phyloP scores from a whole-genome alignment of 1,140 invertebrate species.

The Ceratosolen solmsi region DNA sequence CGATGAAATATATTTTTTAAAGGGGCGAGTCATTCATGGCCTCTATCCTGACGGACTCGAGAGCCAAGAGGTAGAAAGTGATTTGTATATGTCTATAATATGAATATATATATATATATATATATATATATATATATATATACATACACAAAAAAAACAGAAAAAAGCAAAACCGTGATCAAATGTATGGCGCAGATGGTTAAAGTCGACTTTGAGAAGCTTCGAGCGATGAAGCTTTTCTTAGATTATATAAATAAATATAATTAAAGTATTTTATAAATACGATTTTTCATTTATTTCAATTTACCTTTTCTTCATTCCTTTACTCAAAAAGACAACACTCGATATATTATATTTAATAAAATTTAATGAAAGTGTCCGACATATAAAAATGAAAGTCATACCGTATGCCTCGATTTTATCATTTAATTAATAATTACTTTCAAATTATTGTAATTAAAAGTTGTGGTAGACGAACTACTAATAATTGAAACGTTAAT shows the following conservation, averaged over 20 bases:
- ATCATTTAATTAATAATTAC: constrained; percentile 14
- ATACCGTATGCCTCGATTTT: not conserved
- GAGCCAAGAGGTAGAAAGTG: not conserved
- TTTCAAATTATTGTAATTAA: constrained; percentile 27
- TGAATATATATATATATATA: too few species aligned
- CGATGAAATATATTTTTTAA: constrained; percentile 47
- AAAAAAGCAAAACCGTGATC: constrained; percentile 35
- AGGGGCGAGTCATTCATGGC: too few species aligned
- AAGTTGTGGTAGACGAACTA: not conserved
- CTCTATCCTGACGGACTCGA: not conserved
- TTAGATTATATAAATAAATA: constrained; percentile 50
- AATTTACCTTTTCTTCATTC: not conserved
- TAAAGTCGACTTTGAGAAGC: constrained; percentile 41
- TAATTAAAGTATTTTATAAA: constrained; percentile 52
- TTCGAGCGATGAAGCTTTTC: constrained; percentile 25
- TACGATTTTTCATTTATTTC: constrained; percentile 7
- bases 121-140: too few species aligned
- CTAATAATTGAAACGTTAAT: not conserved
- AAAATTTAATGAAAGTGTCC: not conserved
- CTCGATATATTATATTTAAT: not conserved
- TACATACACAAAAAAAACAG: too few species aligned
- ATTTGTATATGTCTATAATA: too few species aligned
- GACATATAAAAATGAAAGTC: constrained; percentile 1
- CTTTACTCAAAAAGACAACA: not conserved
- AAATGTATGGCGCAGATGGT: constrained; percentile 42